Conservation (phyloP, 2,797 vertebrate genomes). For the Periparus ater region DNA sequence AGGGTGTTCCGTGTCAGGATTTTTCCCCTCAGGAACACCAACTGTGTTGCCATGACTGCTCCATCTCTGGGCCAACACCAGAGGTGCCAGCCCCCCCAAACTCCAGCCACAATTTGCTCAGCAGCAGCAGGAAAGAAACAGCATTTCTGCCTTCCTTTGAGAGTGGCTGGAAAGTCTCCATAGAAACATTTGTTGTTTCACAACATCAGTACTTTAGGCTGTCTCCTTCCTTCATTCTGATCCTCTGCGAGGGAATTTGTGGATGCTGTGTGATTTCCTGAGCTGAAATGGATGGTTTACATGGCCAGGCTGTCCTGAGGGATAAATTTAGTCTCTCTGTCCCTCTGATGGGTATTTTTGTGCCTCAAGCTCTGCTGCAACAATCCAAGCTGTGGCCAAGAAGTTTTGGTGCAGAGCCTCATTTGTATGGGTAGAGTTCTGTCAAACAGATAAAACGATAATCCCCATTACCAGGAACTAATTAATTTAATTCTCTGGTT, state of each 20-base stretch:
- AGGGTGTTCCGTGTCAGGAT: not conserved
- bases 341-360: not conserved
- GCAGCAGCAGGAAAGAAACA: not conserved
- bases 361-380: constrained; percentile 15
- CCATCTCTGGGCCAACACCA: fast-evolving
- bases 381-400: not conserved
- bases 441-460: constrained; percentile 5
- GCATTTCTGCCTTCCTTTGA: not conserved
- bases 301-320: not conserved
- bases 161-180: constrained; percentile 16
- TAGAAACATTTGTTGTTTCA: constrained; percentile 30
- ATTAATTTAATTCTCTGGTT: constrained; percentile 35
- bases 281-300: not conserved
- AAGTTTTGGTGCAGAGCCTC: not conserved
- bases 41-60: not conserved
- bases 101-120: not conserved
- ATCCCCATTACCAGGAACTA: constrained; percentile 17
- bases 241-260: not conserved
- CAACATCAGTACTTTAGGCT: not conserved
- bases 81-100: not conserved
- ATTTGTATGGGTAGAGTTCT: not conserved
- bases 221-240: not conserved
- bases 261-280: not conserved
- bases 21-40: not conserved
- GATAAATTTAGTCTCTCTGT: not conserved